Conservation (phyloP, 1,140 invertebrate species). For the Lordiphosa stackelbergi region DNA sequence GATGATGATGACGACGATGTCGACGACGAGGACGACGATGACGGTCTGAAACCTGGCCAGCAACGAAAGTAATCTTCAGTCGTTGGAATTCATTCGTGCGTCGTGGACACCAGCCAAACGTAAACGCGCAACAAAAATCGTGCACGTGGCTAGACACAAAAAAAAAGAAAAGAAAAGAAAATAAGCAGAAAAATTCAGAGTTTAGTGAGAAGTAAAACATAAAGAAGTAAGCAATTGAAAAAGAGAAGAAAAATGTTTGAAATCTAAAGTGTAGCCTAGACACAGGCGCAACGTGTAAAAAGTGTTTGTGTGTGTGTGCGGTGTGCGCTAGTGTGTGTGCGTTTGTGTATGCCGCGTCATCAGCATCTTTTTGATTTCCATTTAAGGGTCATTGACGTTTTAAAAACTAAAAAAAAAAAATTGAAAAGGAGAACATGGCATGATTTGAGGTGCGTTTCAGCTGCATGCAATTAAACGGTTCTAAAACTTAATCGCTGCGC, state of each 20-base stretch:
- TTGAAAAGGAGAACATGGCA: slow-evolving; percentile 1
- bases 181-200: neutral
- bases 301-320: slow-evolving; percentile 1
- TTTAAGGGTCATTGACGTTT: slow-evolving; percentile 66
- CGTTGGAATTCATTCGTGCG: slow-evolving; percentile 74
- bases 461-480: slow-evolving; percentile 46
- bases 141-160: slow-evolving; percentile 40
- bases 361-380: slow-evolving; percentile 32
- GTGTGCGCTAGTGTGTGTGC: neutral
- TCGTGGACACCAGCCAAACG: slow-evolving; percentile 56
- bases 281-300: neutral
- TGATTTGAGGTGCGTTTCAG: slow-evolving; percentile 15
- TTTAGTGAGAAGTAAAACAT: neutral
- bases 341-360: slow-evolving; percentile 5
- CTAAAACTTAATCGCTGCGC: slow-evolving; percentile 38
- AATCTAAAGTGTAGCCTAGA: slow-evolving; percentile 3
- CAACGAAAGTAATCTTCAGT: slow-evolving; percentile 49
- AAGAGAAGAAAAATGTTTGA: neutral
- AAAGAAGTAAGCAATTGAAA: slow-evolving; percentile 1
- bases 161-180: slow-evolving; percentile 5
- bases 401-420: slow-evolving; percentile 9
- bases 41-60: slow-evolving; percentile 35
- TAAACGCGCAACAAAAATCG: slow-evolving; percentile 18
- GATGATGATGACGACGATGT: slow-evolving; percentile 15
- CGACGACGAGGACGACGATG: slow-evolving; percentile 8